phyloP scores from a whole-genome alignment of 2,113 vertebrate genomes.

The Mellivora capensis region DNA sequence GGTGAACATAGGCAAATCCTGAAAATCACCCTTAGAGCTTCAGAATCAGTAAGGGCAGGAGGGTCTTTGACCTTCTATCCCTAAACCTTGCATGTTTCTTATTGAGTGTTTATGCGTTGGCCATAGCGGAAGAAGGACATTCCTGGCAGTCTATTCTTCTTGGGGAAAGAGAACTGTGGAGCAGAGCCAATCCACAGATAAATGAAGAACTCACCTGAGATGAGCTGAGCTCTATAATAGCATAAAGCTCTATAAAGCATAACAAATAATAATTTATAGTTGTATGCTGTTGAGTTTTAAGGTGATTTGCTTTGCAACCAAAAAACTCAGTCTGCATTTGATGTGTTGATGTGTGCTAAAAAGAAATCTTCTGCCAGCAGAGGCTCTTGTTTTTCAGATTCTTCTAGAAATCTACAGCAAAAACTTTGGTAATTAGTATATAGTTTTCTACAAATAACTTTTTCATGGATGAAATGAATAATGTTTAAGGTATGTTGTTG shows the following conservation, averaged over 20 bases:
- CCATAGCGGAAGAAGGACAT: not conserved
- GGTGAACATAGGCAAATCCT: too few species aligned
- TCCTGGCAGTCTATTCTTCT: not conserved
- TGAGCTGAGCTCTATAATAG: not conserved
- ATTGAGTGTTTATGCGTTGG: not conserved
- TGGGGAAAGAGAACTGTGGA: not conserved
- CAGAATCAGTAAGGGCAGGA: too few species aligned
- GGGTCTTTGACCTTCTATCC: too few species aligned
- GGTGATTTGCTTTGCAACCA: not conserved
- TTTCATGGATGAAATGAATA: not conserved
- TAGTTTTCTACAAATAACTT: not conserved
- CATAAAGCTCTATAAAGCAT: not conserved
- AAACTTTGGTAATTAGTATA: not conserved
- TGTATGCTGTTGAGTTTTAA: not conserved
- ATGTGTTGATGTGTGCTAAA: not conserved
- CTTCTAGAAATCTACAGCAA: not conserved
- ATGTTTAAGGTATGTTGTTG: not conserved
- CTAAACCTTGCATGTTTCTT: not conserved
- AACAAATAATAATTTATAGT: not conserved
- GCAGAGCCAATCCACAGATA: not conserved
- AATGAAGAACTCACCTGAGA: not conserved
- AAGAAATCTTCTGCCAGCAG: not conserved
- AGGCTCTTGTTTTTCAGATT: not conserved
- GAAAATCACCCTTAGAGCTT: too few species aligned
- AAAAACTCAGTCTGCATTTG: not conserved